Evolutionary conservation across 2,113 vertebrate species (phyloP).

Genomic region (Channa maculata): DNA sequence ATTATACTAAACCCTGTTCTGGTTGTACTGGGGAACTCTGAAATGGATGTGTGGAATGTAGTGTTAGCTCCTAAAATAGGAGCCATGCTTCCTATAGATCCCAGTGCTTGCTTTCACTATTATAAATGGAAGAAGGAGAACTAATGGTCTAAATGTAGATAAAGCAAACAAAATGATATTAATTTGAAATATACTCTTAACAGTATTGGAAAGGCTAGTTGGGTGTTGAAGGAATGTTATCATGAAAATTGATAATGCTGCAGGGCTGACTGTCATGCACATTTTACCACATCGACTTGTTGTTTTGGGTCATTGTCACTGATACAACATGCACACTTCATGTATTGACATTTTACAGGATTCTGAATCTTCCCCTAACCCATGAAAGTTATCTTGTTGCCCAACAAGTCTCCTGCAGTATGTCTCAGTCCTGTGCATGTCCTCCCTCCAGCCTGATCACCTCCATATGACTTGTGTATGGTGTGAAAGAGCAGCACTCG

Average conservation of each 20-base stretch:
- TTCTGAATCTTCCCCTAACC: not conserved
- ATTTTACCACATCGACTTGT: not conserved
- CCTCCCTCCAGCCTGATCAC: not conserved
- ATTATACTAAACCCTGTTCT: not conserved
- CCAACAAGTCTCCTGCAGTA: not conserved
- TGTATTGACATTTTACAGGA: not conserved
- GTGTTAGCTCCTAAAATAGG: conserved; percentile 29
- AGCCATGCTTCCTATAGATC: conserved; percentile 43
- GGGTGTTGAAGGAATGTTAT: not conserved
- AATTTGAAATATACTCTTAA: not conserved
- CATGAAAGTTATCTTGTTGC: not conserved
- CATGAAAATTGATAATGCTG: not conserved
- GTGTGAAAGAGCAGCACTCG: not conserved
- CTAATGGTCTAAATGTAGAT: not conserved
- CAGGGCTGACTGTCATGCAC: not conserved
- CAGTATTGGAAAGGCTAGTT: not conserved
- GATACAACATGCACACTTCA: no score
- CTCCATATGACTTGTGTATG: not conserved
- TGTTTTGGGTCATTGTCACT: no score
- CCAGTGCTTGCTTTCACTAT: not conserved
- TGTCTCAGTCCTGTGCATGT: not conserved
- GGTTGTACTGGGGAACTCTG: not conserved
- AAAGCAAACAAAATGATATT: not conserved
- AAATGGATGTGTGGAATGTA: conserved; percentile 14
- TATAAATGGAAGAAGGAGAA: not conserved